Evolutionary conservation across 2,797 vertebrate species (phyloP).

Genomic region (Rallus crepitans): DNA sequence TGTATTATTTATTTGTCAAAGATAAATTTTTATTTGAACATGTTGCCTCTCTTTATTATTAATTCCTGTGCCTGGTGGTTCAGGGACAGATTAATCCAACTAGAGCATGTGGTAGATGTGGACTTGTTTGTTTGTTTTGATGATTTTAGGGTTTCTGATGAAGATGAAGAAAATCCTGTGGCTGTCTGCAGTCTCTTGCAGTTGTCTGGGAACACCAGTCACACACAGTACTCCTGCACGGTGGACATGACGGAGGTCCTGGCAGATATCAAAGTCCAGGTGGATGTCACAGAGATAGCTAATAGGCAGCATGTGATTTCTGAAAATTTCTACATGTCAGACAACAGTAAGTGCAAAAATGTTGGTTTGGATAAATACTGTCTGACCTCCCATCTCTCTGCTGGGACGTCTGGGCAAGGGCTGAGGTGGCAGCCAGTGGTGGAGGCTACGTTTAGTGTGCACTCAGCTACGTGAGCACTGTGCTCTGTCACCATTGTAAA

Average conservation of each 20-base stretch:
- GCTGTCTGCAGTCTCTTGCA: slow-evolving; percentile 69
- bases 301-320: neutral
- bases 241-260: slow-evolving; percentile 67
- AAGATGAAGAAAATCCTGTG: slow-evolving; percentile 29
- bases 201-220: slow-evolving; percentile 36
- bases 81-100: neutral
- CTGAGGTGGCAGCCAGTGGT: neutral
- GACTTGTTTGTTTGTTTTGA: neutral
- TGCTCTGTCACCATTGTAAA: neutral
- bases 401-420: neutral
- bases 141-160: slow-evolving; percentile 63
- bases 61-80: neutral
- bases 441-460: neutral
- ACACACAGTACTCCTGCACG: slow-evolving; percentile 53
- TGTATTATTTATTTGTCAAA: neutral
- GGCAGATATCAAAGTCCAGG: slow-evolving; percentile 54
- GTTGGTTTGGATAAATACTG: neutral
- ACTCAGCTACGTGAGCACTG: neutral
- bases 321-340: slow-evolving; percentile 64
- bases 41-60: neutral
- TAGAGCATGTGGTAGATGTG: neutral
- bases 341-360: slow-evolving; percentile 71
- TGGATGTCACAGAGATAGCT: slow-evolving; percentile 46
- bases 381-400: neutral
- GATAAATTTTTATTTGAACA: neutral